Evolutionary conservation across 2,113 vertebrate genomes (phyloP), one percentile per base, ranked within the genome.

Genomic region (Lichenostomus cassidix): DNA sequence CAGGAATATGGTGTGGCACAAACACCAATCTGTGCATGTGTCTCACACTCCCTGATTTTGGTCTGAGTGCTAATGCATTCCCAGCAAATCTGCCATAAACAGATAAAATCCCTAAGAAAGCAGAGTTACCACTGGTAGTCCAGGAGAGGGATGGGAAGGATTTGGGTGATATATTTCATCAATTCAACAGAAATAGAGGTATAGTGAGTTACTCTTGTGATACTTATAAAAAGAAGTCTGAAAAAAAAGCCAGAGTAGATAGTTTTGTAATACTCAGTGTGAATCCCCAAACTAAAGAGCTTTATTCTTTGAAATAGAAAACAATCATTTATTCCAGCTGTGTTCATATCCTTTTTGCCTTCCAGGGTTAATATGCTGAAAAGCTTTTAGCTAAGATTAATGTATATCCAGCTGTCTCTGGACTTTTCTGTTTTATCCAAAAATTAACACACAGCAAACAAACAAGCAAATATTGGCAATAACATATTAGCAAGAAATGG

Each of bases 371-470:
- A 95, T 94, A 90, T 81, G 90, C 55, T 93, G 79, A 95, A 92
- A 92, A 86, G 75, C 64, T 95, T 95, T 96, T 88, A 93, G 86
- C 79, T 77, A 76, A 95, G 90, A 96, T 95, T 94, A 94, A 91
- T 89, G 74, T 90, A 93, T 82, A 94, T 87, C 74, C 82, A 84
- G 29, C 90, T 87, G 70, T 49, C 78, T 73, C 82, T 82, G 53
- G 41, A 67, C 21, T 90, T 89, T 15, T 73, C 23, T 67, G 42
- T 81, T 92, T 79, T 56, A 76, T 82, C 49, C 53, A 71, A 76
- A 92, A 96, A 79, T 79, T 82, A 85, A 82, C 20, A 44, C 15
- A 31, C 27, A 41, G 10, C 68, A 77, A 86, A 79, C 27, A 90
- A 95, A 49, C 52, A 87, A 90, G 58, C 31, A 77, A 44, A 35